Evolutionary conservation across 2,888 invertebrate species (phyloP), one percentile per base, ranked within the genome.

Genomic region (Sesamia inferens): DNA sequence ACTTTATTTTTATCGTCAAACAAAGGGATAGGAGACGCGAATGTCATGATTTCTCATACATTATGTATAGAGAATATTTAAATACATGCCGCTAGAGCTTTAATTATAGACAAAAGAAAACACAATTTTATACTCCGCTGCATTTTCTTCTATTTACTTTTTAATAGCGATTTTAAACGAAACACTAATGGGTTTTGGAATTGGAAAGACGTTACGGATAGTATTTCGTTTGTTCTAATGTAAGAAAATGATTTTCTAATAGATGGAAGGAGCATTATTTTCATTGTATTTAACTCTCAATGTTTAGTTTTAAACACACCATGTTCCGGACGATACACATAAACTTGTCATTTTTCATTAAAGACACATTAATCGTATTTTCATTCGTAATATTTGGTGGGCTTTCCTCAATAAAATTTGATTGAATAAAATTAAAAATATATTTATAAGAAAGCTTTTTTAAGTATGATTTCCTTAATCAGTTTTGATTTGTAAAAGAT

Each of bases 41-140:
- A 55, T 72, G 31, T 72, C 58, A 75, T 68, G 51, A 54, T 61
- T 51, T 79, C 72, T 85, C 74, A 85, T 83, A 79, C 76, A 83
- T 83, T 62, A 85, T 82, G 68, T 75, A 83, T 73, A 39, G 14
- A 69, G 31, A 69, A 71, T 69, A 71, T 82, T 74, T 76, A 80
- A 82, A 79, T 70, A 80, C 47, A 71, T 54, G 68, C 69, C 42
- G 31, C 44, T 63, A 42, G 55, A 70, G 71, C 51, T 83, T 69
- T 80, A 76, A 82, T 73, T 68, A 76, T 73, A 59, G 57, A 70
- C 6, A 72, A 73, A 74, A 80, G 70, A 76, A 76, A 76, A 76
- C 57, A 58, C 44, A 73, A 24, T 76, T 76, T 66, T 31, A 63
- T 16, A 54, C 68, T 74, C 22, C n/a, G n/a, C 58, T 63, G 66